These are phyloP conservation scores for Rhodinocichla rosea DNA, from an alignment of 2,113 vertebrate genomes.

Conservation along the genomic window DNA sequence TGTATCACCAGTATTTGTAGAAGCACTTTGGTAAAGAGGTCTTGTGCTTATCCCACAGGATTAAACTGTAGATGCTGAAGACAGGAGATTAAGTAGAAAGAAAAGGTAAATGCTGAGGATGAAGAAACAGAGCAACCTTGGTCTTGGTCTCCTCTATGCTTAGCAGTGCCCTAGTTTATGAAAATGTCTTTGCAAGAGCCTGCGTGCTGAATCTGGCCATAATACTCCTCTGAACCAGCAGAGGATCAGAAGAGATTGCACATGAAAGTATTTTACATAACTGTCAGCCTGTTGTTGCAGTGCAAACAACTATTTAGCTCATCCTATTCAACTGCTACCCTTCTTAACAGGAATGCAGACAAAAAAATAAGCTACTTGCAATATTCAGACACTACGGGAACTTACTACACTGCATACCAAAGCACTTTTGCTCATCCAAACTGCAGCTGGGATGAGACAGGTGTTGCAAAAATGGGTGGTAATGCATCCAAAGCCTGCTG, in stretches of 20 bases:
- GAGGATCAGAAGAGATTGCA: conserved; percentile 50
- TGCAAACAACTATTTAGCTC: conserved; percentile 6
- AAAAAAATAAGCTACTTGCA: background rate
- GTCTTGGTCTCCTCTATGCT: conserved; percentile 1
- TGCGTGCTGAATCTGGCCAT: conserved; percentile 14
- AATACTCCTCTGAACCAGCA: conserved; percentile 35
- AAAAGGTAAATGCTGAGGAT: conserved; percentile 44
- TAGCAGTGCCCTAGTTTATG: conserved; percentile 41
- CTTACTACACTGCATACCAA: background rate
- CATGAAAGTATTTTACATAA: conserved; percentile 62
- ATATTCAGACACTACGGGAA: background rate
- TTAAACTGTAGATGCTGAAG: conserved; percentile 25
- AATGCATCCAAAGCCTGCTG: background rate
- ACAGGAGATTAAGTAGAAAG: conserved; percentile 26
- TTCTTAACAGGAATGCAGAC: conserved; percentile 2
- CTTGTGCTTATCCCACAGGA: background rate
- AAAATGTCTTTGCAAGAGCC: conserved; percentile 33
- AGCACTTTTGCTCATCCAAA: background rate
- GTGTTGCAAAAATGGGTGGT: background rate
- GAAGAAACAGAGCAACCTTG: conserved; percentile 27
- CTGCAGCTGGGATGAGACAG: background rate
- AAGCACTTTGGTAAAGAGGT: background rate
- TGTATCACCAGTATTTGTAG: conserved; percentile 7
- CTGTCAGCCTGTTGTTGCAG: conserved; percentile 26
- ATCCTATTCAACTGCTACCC: background rate